Evolutionary conservation across 2,888 invertebrate genomes (phyloP), one percentile per base, ranked within the genome.

Genomic region (Drosophila vallismaia): DNA sequence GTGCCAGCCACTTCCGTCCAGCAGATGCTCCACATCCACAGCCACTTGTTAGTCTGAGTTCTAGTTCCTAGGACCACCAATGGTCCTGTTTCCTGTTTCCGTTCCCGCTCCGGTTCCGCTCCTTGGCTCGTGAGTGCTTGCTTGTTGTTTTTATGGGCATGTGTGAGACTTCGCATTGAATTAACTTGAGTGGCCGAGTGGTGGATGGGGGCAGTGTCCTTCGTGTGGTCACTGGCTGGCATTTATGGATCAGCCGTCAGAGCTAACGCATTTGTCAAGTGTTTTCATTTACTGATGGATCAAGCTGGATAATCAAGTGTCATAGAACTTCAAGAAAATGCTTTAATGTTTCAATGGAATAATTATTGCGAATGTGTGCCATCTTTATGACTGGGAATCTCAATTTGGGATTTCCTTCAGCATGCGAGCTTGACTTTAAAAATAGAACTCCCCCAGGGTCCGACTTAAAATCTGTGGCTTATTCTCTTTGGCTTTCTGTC

Each of bases 161-260:
- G 40, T 56, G 33, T 66, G 51, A 54, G 64, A 64, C 75, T 58
- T 79, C 68, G 73, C 80, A 73, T 79, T 77, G 67, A 82, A 79
- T 82, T 79, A 83, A 67, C 75, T 79, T 79, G 75, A 83, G 83
- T 79, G 79, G 73, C 50, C 60, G 55, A 45, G 44, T 44, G 42
- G 49, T 3, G n/a, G 10, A 14, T 33, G 8, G 8, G 19, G 33
- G 48, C 28, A 52, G 44, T 42, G 46, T 42, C 42, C 66, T 53
- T 56, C 45, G 52, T 72, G 75, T 72, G 79, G 83, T 64, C 79
- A 83, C 63, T 46, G 49, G 73, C 44, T 78, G 81, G 71, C 77
- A 75, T 77, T 77, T 77, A 77, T 77, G 81, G 66, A 75, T 81
- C 78, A 73, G 73, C 56, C 66, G 69, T 66, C 73, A 73, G 54